These are phyloP conservation scores for Thaumatotibia leucotreta DNA, from an alignment of 1,140 invertebrate genomes.

Conservation along the genomic window DNA sequence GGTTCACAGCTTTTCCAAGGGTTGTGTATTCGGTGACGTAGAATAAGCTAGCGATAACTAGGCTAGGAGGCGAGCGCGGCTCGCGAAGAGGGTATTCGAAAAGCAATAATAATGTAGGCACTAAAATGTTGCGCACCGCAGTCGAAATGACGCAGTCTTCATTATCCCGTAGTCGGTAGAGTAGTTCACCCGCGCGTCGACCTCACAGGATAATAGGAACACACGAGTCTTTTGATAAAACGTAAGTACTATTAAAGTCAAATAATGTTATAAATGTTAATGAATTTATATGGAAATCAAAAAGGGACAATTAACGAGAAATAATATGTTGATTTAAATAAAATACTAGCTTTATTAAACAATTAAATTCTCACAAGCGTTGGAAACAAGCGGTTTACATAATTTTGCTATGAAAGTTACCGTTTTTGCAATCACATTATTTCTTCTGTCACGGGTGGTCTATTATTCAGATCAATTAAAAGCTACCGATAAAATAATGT, in stretches of 20 bases:
- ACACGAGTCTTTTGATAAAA: too few relatives aligned
- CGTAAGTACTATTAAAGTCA: too few relatives aligned
- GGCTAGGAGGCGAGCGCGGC: constrained; percentile 57
- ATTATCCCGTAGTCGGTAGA: constrained; percentile 52
- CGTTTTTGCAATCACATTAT: too few relatives aligned
- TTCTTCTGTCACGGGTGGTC: too few relatives aligned
- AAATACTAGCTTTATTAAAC: too few relatives aligned
- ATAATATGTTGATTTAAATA: background rate
- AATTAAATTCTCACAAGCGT: too few relatives aligned
- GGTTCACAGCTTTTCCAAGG: background rate
- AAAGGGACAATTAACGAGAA: background rate
- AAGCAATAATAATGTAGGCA: constrained; percentile 75
- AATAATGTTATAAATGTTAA: too few relatives aligned
- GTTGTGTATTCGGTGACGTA: constrained; percentile 21
- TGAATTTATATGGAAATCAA: too few relatives aligned
- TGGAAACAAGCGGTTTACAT: background rate
- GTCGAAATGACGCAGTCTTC: constrained; percentile 56
- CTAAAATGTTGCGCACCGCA: constrained; percentile 66
- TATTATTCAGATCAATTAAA: too few relatives aligned
- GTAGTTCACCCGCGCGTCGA: constrained; percentile 34
- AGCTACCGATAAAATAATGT: too few relatives aligned
- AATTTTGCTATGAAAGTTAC: background rate
- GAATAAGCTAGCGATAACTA: constrained; percentile 55
- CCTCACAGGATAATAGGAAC: constrained; percentile 3
- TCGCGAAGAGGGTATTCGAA: constrained; percentile 71